Evolutionary conservation across 2,797 vertebrate genomes (phyloP).

Genomic region (Gymnocypris eckloni): DNA sequence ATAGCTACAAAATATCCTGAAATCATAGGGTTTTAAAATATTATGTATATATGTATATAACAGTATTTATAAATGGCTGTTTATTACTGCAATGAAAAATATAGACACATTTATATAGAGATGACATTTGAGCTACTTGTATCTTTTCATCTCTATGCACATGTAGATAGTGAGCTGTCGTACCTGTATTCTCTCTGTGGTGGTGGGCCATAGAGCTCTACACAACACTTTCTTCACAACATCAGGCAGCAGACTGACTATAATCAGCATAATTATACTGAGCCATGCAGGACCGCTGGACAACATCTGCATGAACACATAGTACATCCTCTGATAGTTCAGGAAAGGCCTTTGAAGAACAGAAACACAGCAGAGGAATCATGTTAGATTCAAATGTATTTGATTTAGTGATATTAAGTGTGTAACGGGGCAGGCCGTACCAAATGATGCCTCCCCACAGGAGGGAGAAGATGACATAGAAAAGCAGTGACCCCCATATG

Average conservation of each 20-base stretch:
- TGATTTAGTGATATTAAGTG: neutral
- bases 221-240: conserved; percentile 93
- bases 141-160: neutral
- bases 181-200: conserved; percentile 94
- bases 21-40: neutral
- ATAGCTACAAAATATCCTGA: neutral
- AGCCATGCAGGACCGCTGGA: conserved; percentile 96
- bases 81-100: neutral
- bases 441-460: conserved; percentile 98
- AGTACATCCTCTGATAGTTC: conserved; percentile 99
- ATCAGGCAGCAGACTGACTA: conserved; percentile 91
- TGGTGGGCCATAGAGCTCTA: conserved; percentile 91
- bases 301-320: conserved; percentile 97
- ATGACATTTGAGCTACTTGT: neutral
- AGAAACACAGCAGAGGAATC: neutral
- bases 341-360: conserved; percentile 89
- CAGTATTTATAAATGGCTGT: neutral
- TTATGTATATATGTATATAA: neutral
- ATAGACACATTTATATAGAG: neutral
- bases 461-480: conserved; percentile 95
- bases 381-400: neutral
- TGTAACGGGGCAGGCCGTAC: conserved; percentile 71
- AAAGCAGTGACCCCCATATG: conserved; percentile 95
- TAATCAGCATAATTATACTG: conserved; percentile 90
- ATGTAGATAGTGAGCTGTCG: neutral